phyloP scores from a whole-genome alignment of 2,113 vertebrate genomes.

The Strix uralensis region DNA sequence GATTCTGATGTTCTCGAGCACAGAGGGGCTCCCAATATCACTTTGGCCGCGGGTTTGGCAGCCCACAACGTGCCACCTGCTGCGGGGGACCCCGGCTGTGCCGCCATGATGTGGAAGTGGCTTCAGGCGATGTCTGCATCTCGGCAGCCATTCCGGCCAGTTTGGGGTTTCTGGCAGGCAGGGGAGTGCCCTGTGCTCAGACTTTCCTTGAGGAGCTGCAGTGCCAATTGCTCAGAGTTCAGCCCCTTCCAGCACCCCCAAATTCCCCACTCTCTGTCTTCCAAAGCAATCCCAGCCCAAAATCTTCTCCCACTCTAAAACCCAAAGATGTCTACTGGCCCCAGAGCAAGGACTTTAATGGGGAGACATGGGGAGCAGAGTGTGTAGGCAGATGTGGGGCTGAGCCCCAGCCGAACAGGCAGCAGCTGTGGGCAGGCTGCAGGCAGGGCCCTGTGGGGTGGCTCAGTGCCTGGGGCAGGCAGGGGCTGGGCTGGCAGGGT shows the following conservation, averaged over 20 bases:
- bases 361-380: background rate
- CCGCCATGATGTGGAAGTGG: accelerated
- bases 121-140: accelerated
- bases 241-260: background rate
- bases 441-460: background rate
- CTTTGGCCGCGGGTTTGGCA: background rate
- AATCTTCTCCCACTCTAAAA: background rate
- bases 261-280: background rate
- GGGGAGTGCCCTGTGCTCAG: background rate
- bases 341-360: background rate
- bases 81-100: accelerated
- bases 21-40: background rate
- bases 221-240: background rate
- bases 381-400: background rate
- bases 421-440: background rate
- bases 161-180: background rate
- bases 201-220: background rate
- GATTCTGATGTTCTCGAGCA: background rate
- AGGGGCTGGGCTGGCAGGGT: background rate
- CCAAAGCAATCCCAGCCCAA: background rate
- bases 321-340: background rate
- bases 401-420: background rate
- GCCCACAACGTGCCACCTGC: background rate
- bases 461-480: background rate
- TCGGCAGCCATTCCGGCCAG: background rate